Evolutionary conservation across 2,797 vertebrate genomes (phyloP).

Genomic region (Labeo calbasu): DNA sequence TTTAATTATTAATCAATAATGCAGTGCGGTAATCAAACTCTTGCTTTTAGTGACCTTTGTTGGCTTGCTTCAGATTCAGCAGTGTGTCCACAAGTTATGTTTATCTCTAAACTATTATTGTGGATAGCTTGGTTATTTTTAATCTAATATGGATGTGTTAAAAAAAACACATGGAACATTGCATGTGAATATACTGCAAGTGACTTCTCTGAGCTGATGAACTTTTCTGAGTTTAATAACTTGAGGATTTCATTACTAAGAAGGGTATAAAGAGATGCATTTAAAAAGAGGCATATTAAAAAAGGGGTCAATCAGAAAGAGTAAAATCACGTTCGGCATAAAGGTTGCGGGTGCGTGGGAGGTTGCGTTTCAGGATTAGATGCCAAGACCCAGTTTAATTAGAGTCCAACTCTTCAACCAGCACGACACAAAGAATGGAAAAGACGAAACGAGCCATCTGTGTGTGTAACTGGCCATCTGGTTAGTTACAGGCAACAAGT

Average conservation of each 20-base stretch:
- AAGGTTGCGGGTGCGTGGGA: conserved; percentile 21
- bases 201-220: background rate
- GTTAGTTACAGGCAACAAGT: conserved; percentile 48
- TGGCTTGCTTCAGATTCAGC: background rate
- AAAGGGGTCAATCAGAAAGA: conserved; percentile 11
- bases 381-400: conserved; percentile 49
- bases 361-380: conserved; percentile 8
- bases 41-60: conserved; percentile 21
- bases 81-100: background rate
- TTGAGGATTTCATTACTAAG: background rate
- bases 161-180: background rate
- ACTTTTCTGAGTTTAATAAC: background rate
- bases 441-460: conserved; percentile 59
- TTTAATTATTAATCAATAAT: conserved; percentile 30
- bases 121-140: background rate
- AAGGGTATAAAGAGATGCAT: background rate
- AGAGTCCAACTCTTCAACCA: conserved; percentile 51
- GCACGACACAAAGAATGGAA: conserved; percentile 45
- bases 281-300: conserved; percentile 1
- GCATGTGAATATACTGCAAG: background rate
- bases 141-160: conserved; percentile 1
- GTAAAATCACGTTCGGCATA: conserved; percentile 11
- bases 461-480: conserved; percentile 60
- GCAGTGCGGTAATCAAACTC: conserved; percentile 6
- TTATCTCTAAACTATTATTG: conserved; percentile 11